phyloP scores from a whole-genome alignment of 2,113 vertebrate genomes.

The Psittacara wagleri region DNA sequence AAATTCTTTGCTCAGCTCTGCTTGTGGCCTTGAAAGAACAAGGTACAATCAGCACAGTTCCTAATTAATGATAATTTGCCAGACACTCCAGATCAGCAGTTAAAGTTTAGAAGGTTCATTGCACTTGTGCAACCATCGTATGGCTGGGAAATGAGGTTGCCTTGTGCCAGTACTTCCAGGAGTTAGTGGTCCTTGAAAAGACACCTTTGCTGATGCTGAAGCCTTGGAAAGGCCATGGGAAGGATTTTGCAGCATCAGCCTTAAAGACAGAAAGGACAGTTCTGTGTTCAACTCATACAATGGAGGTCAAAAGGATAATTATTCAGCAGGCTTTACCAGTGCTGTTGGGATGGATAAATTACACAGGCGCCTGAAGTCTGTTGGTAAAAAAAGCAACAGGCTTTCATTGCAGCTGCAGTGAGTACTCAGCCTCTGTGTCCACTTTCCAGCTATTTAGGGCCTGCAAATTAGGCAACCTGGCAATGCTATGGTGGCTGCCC shows the following conservation, averaged over 20 bases:
- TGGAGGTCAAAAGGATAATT: not conserved
- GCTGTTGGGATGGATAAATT: not conserved
- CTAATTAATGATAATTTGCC: not conserved
- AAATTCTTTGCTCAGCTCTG: not conserved
- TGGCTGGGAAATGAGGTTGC: not conserved
- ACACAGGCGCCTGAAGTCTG: not conserved
- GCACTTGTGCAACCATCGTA: accelerated
- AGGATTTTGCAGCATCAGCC: not conserved
- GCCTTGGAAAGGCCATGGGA: not conserved
- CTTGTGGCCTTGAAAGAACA: not conserved
- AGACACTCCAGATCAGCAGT: not conserved
- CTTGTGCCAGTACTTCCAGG: not conserved
- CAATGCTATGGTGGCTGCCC: not conserved
- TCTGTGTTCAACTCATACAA: not conserved
- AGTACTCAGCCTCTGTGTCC: not conserved
- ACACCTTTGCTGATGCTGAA: not conserved
- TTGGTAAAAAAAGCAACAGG: not conserved
- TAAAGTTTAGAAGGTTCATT: not conserved
- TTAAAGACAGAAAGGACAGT: not conserved
- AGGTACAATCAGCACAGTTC: not conserved
- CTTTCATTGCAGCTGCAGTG: not conserved
- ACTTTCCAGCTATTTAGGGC: not conserved
- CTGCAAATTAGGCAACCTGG: not conserved
- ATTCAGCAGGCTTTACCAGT: not conserved
- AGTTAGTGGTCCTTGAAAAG: not conserved